Conservation (phyloP, 2,797 vertebrate species). For the Bradypodion pumilum region DNA sequence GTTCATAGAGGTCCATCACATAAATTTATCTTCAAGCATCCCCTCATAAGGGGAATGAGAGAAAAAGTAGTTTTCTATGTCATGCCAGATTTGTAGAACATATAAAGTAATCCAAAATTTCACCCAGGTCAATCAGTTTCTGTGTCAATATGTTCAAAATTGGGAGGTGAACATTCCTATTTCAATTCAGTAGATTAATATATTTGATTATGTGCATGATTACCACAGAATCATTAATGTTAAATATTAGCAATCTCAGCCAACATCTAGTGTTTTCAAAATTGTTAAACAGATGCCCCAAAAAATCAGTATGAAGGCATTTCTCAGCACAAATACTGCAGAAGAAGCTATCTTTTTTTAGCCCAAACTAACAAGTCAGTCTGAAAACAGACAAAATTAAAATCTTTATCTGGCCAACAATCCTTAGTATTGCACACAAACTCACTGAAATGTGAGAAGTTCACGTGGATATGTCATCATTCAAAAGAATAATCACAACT, state of each 20-base stretch:
- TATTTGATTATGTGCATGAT: not conserved
- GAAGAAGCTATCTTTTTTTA: not conserved
- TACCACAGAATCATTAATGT: not conserved
- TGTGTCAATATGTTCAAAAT: not conserved
- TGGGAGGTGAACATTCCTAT: not conserved
- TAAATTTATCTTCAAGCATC: not conserved
- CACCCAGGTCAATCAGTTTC: not conserved
- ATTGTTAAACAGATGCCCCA: not conserved
- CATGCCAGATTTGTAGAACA: not conserved
- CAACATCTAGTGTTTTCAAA: not conserved
- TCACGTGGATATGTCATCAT: not conserved
- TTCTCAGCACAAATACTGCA: not conserved
- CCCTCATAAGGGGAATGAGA: not conserved
- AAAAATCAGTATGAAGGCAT: not conserved
- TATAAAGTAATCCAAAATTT: not conserved
- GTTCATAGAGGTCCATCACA: not conserved
- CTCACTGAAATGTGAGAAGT: not conserved
- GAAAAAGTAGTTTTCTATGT: not conserved
- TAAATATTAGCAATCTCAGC: not conserved
- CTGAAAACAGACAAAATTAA: not conserved
- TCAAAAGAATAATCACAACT: not conserved
- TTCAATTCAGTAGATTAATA: not conserved
- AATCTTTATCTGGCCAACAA: not conserved
- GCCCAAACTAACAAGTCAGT: not conserved
- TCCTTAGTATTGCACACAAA: not conserved